Conservation (phyloP, 2,797 vertebrate genomes). For the Pangasius sanitwongsei region DNA sequence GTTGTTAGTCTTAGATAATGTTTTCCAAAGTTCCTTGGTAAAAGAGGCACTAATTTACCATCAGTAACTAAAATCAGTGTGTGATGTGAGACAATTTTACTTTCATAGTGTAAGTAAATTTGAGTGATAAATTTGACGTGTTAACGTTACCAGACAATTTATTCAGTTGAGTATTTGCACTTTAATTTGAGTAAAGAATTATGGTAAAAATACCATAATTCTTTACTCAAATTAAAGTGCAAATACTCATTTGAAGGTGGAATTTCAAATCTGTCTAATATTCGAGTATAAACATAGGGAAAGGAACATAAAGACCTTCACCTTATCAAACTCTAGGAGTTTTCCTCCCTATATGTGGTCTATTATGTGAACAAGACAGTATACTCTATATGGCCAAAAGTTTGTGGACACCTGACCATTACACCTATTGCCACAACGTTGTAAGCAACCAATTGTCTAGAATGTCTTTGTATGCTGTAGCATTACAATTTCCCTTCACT, state of each 20-base stretch:
- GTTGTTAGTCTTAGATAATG: not conserved
- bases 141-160: not conserved
- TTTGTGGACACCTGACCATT: not conserved
- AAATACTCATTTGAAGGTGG: too few relatives aligned
- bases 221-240: too few relatives aligned
- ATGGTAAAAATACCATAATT: not conserved
- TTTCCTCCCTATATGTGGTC: not conserved
- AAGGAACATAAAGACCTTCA: not conserved
- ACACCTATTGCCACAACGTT: too few relatives aligned
- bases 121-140: not conserved
- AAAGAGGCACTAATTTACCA: not conserved
- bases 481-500: too few relatives aligned
- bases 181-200: not conserved
- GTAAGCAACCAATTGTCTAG: too few relatives aligned
- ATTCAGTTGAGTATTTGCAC: not conserved
- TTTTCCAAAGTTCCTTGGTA: not conserved
- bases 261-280: not conserved
- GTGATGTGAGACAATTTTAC: not conserved
- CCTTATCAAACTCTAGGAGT: not conserved
- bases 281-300: not conserved
- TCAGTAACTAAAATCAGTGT: not conserved
- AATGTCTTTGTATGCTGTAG: too few relatives aligned
- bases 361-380: not conserved
- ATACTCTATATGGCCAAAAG: not conserved
- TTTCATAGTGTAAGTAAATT: not conserved